Percentiles rank a stretch among this genome's conserved stretches.
These are phyloP conservation scores for Gastracanthus pulcherrimus DNA, from an alignment of 2,888 invertebrate genomes.

Conservation along the genomic window DNA sequence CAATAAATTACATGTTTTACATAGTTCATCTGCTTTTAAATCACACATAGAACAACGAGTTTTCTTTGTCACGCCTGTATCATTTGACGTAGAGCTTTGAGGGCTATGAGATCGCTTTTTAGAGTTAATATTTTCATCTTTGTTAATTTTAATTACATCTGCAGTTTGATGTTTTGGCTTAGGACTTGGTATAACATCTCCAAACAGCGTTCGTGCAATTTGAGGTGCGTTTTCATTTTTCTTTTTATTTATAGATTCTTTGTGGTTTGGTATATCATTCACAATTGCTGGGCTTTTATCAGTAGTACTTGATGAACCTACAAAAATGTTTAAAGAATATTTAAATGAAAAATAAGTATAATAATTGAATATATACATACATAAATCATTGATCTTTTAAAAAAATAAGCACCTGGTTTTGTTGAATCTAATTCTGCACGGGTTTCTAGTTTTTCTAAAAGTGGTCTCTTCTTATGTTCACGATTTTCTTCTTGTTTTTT, in stretches of 20 bases:
- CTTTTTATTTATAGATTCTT: slow-evolving; percentile 7
- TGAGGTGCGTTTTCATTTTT: slow-evolving; percentile 48
- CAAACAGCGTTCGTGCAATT: slow-evolving; percentile 67
- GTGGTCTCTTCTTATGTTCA: slow-evolving; percentile 64
- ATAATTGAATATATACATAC: not conserved
- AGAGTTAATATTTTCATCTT: slow-evolving; percentile 20
- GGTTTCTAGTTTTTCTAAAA: slow-evolving; percentile 68
- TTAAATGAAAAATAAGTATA: not conserved
- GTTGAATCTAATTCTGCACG: slow-evolving; percentile 61
- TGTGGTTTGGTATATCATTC: not conserved
- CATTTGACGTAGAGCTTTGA: slow-evolving; percentile 22
- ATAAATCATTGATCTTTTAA: not conserved
- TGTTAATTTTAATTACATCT: slow-evolving; percentile 28
- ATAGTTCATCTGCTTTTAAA: slow-evolving; percentile 64
- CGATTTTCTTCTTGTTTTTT: slow-evolving; percentile 65
- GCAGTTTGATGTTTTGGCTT: slow-evolving; percentile 45
- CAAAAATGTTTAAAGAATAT: slow-evolving; percentile 12
- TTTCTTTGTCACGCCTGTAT: slow-evolving; percentile 51
- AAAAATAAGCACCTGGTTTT: slow-evolving; percentile 39
- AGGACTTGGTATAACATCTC: slow-evolving; percentile 65
- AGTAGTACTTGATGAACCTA: slow-evolving; percentile 2
- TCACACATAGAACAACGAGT: slow-evolving; percentile 63
- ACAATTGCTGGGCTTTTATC: not conserved
- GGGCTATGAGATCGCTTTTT: slow-evolving; percentile 60
- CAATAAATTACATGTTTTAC: slow-evolving; percentile 65